These are phyloP conservation scores for Lasioglossum malachurum DNA, from an alignment of 2,888 invertebrate species.

Conservation along the genomic window DNA sequence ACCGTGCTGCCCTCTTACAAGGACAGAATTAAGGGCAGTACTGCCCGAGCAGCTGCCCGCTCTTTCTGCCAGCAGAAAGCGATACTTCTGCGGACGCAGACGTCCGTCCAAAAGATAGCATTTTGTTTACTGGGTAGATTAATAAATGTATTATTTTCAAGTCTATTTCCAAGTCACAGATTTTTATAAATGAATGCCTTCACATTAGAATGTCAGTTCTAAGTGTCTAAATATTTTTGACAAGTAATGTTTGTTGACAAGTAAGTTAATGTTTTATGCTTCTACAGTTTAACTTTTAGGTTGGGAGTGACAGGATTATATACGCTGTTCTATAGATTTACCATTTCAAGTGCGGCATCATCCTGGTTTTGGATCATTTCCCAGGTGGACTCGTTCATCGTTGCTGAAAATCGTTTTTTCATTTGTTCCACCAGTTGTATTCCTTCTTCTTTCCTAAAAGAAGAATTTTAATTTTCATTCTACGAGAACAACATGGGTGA, in stretches of 20 bases:
- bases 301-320: neutral
- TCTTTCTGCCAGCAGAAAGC: too few relatives aligned
- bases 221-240: neutral
- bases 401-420: conserved; percentile 92
- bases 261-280: too few relatives aligned
- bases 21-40: too few relatives aligned
- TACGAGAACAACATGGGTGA: too few relatives aligned
- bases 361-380: conserved; percentile 60
- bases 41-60: too few relatives aligned
- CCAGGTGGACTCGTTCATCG: conserved; percentile 76
- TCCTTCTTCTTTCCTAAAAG: conserved; percentile 89
- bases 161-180: neutral
- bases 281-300: neutral
- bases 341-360: conserved; percentile 59
- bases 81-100: too few relatives aligned
- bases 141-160: neutral
- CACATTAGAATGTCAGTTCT: neutral
- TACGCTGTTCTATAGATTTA: conserved; percentile 27
- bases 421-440: conserved; percentile 90
- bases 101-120: too few relatives aligned
- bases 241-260: neutral
- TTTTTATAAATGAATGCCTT: neutral
- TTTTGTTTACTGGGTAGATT: too few relatives aligned
- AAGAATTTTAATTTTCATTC: neutral
- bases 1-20: too few relatives aligned